Evolutionary conservation across 2,888 invertebrate species (phyloP), one percentile per base, ranked within the genome.

Genomic region (Dicycla oo): DNA sequence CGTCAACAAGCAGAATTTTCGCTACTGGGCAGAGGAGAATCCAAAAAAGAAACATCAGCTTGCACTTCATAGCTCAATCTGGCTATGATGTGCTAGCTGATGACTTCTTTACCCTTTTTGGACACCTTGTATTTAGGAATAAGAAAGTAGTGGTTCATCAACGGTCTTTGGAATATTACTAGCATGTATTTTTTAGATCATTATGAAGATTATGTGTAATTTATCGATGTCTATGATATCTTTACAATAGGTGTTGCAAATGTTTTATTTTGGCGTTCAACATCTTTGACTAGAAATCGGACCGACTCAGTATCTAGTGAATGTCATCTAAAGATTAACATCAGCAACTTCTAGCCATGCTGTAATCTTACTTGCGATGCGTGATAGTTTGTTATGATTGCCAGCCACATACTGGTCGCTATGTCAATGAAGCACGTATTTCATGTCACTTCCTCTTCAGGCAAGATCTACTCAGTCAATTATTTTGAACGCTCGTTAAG

Each of bases 101-200:
- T n/a, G n/a, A n/a, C n/a, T n/a, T n/a, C n/a, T n/a, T n/a, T n/a
- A n/a, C n/a, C n/a, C n/a, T n/a, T n/a, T n/a, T n/a, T n/a, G n/a
- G n/a, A n/a, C n/a, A n/a, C n/a, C n/a, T n/a, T n/a, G n/a, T n/a
- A n/a, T n/a, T 58, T 53, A 40, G 20, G 2, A 53, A 40, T 57
- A 61, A 62, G 40, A 61, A 30, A 13, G n/a, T 70, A 30, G 30
- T 54, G 23, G 38, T 62, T 67, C 43, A 53, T 61, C 70, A 81
- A 76, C 26, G 75, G 23, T 73, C 81, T 81, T 76, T 43, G 58
- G 18, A 51, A 63, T 63, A 63, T 62, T 49, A 58, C 47, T 75
- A 6, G 34, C 51, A 18, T 7, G 40, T 69, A 62, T 81, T 65
- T n/a, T 57, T 26, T 69, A 61, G 69, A 53, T 38, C 76, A 53